phyloP scores from a whole-genome alignment of 2,888 invertebrate species.

The Erebia ligea region DNA sequence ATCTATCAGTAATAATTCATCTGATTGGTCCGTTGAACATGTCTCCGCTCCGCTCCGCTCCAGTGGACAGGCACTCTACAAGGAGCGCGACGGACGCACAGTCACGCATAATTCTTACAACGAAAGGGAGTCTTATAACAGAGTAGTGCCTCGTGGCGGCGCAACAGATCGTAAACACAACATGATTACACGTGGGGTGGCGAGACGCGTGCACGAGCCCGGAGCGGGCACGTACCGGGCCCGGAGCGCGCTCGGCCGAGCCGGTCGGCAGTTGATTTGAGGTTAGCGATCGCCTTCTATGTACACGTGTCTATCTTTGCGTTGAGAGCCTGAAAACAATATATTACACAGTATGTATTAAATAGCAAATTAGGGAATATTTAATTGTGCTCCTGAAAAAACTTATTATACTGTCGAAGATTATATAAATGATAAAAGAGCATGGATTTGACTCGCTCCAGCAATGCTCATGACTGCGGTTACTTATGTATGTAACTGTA shows the following conservation, averaged over 20 bases:
- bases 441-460: no score
- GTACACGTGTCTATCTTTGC: constrained; percentile 61
- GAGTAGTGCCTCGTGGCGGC: constrained; percentile 2
- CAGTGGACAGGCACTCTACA: neutral
- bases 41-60: no score
- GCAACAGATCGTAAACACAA: neutral
- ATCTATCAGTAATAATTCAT: no score
- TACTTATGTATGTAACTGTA: no score
- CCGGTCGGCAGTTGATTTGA: constrained; percentile 46
- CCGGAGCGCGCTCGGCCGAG: constrained; percentile 19
- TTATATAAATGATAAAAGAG: no score
- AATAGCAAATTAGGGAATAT: neutral
- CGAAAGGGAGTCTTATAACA: constrained; percentile 2
- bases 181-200: constrained; percentile 14
- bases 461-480: no score
- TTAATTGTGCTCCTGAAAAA: no score
- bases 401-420: no score
- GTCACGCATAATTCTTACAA: constrained; percentile 7
- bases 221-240: constrained; percentile 15
- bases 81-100: constrained; percentile 18
- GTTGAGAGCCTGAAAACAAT: constrained; percentile 49
- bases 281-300: constrained; percentile 53
- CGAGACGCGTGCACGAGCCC: constrained; percentile 11
- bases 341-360: neutral
- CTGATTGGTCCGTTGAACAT: no score